Conservation (phyloP, 2,888 invertebrate species). For the Hypolimnas misippus region DNA sequence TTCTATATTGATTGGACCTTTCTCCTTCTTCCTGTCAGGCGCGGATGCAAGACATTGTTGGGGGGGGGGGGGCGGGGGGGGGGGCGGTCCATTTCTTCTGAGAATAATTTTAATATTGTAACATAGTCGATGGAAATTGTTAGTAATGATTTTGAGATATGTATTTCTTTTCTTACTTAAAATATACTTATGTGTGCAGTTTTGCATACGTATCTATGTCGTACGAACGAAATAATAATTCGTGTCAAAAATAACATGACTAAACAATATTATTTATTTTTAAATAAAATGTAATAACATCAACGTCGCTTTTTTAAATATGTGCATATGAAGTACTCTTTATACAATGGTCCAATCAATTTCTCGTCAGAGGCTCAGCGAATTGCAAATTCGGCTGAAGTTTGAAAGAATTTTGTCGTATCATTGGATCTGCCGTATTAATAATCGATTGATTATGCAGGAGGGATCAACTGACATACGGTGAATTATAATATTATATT, state of each 20-base stretch:
- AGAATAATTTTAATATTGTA: too few relatives aligned
- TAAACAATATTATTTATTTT: not conserved
- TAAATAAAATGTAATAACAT: not conserved
- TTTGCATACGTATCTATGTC: too few relatives aligned
- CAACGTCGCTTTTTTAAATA: constrained; percentile 42
- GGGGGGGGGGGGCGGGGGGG: too few relatives aligned
- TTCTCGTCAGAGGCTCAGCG: constrained; percentile 51
- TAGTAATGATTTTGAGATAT: too few relatives aligned
- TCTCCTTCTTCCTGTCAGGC: too few relatives aligned
- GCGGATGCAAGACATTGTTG: too few relatives aligned
- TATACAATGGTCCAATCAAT: constrained; percentile 73
- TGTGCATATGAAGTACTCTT: constrained; percentile 50
- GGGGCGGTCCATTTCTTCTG: too few relatives aligned
- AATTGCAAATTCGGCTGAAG: constrained; percentile 49
- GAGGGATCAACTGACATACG: constrained; percentile 49
- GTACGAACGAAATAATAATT: too few relatives aligned
- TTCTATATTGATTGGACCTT: too few relatives aligned
- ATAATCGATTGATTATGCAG: constrained; percentile 79
- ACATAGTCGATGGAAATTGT: too few relatives aligned
- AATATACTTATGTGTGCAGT: too few relatives aligned
- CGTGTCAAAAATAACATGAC: not conserved
- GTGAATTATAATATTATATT: constrained; percentile 27
- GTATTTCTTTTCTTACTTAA: too few relatives aligned
- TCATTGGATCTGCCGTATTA: constrained; percentile 65
- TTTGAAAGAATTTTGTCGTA: constrained; percentile 68